Conservation (phyloP, 2,888 invertebrate species). For the Cordilura impudica region DNA sequence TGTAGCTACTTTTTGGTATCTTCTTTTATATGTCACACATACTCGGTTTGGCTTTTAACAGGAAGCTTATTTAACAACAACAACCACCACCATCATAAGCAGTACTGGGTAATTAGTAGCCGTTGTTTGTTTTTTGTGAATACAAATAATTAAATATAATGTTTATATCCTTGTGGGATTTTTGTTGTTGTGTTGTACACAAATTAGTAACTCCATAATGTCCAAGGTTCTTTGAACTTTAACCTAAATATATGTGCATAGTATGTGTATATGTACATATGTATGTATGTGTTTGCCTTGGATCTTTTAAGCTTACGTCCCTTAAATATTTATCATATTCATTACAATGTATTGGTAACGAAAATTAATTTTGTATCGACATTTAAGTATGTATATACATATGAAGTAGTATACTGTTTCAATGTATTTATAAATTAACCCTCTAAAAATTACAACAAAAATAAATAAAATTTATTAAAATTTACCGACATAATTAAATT, state of each 20-base stretch:
- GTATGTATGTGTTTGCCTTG: no score
- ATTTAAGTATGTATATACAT: no score
- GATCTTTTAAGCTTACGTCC: constrained; percentile 3
- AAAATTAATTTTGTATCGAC: no score
- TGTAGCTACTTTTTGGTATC: not conserved
- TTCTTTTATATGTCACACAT: constrained; percentile 7
- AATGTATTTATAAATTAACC: no score
- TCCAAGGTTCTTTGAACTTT: constrained; percentile 51
- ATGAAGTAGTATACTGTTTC: no score
- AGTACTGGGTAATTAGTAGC: constrained; percentile 36
- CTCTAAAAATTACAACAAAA: no score
- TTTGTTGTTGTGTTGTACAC: not conserved
- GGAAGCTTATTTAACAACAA: constrained; percentile 41
- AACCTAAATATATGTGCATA: constrained; percentile 30
- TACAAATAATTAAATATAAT: not conserved
- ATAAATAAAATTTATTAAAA: no score
- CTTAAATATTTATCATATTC: constrained; percentile 28
- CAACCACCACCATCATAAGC: not conserved
- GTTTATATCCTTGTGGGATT: not conserved
- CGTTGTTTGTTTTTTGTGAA: no score
- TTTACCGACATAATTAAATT: no score
- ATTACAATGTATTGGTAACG: not conserved
- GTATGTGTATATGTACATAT: not conserved
- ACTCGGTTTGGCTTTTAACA: constrained; percentile 23
- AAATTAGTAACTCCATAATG: constrained; percentile 26